Base-by-base conservation (phyloP, 2,113 vertebrate species). In the Corythaixoides concolor region DNA sequence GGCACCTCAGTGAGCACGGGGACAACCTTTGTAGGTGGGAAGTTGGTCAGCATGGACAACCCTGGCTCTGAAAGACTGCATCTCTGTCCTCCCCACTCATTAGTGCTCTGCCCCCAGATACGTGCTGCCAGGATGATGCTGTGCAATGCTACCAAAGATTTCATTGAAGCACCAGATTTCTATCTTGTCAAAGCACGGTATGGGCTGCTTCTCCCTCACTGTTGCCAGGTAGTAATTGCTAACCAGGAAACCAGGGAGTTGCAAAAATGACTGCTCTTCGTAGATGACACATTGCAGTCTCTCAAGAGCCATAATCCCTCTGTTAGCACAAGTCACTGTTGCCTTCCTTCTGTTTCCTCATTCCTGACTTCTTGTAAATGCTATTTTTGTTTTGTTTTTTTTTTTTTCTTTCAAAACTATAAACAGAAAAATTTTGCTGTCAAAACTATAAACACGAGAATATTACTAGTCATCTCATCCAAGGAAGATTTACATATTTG, bases 331-430 rank as follows among this genome's bases (percentile, higher is more conserved):
- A 75, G 32, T 64, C 4, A 86, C 21, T 56, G 30, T 37, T 78
- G 32, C 28, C 32, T 89, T 91, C 73, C 27, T 93, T 92, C 66
- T 89, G 45, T 85, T 96, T 95, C 73, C 45, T 93, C 33, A 68
- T 60, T 87, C n/a, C 30, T 69, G 49, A 78, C 22, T 76, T 78
- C 43, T 74, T 64, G 33, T 58, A 90, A 92, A 82, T 92, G 47
- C 7, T 86, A 70, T 63, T 90, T 96, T 73, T 15, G 15, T 6
- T 4, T 1, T 8, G 55, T 11, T 1, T 41, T 47, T 85, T 84
- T 92, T 72, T n/a, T n/a, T n/a, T n/a, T 7, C 66, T 79, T 56
- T 85, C 73, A 68, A 90, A 95, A 68, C 28, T n/a, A 7, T 78
- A 68, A 93, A 68, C 8, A 39, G n/a, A n/a, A n/a, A n/a, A n/a